A percentile compares a stretch with the other conserved stretches of the same genome.
These are phyloP conservation scores for Eunapius fragilis DNA, from an alignment of 37 sponge, comb jelly and placozoan species.

Conservation along the genomic window DNA sequence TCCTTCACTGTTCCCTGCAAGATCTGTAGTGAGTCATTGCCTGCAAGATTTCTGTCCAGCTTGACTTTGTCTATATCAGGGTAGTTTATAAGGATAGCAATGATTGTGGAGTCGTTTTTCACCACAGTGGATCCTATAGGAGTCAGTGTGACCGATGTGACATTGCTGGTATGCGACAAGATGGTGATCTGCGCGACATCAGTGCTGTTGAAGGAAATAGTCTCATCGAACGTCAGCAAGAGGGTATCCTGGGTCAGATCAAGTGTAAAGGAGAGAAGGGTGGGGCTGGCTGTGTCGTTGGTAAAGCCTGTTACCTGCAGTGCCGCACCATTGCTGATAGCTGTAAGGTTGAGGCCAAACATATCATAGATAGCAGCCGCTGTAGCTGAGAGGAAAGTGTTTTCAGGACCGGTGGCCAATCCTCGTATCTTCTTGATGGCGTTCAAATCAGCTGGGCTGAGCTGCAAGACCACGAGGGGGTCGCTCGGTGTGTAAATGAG, in stretches of 20 bases:
- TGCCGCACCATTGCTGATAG: slow-evolving; percentile 31
- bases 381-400: slow-evolving; percentile 71
- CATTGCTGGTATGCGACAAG: slow-evolving; percentile 33
- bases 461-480: slow-evolving; percentile 53
- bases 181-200: slow-evolving; percentile 45
- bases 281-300: slow-evolving; percentile 72
- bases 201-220: slow-evolving; percentile 48
- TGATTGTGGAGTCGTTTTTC: slow-evolving; percentile 55
- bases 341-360: slow-evolving; percentile 71
- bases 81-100: slow-evolving; percentile 41
- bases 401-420: slow-evolving; percentile 44
- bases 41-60: slow-evolving; percentile 71
- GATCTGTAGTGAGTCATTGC: slow-evolving; percentile 53
- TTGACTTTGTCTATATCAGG: slow-evolving; percentile 74
- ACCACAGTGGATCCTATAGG: slow-evolving; percentile 39
- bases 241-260: slow-evolving; percentile 76
- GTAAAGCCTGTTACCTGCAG: slow-evolving; percentile 39
- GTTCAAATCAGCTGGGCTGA: slow-evolving; percentile 72
- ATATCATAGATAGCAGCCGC: slow-evolving; percentile 69
- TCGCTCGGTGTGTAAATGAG: slow-evolving; percentile 15
- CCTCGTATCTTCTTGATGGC: slow-evolving; percentile 68
- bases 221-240: slow-evolving; percentile 85
- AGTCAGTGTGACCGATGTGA: slow-evolving; percentile 55
- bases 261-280: slow-evolving; percentile 54
- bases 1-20: slow-evolving; percentile 47